phyloP scores from a whole-genome alignment of 2,113 vertebrate species.

The Leptocoma aspasia region DNA sequence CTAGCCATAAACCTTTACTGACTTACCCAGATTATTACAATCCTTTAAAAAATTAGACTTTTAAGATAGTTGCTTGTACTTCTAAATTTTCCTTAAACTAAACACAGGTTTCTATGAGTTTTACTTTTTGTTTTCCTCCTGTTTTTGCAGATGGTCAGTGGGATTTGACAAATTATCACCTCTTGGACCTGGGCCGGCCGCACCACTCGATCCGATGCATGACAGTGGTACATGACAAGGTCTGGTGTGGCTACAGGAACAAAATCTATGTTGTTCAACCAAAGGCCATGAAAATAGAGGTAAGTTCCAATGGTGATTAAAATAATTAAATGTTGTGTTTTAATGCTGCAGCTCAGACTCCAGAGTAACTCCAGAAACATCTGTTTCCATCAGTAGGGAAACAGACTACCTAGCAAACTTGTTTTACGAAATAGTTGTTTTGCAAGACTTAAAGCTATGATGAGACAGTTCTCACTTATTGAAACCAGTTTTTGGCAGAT shows the following conservation, averaged over 20 bases:
- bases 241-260: conserved; percentile 98
- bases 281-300: conserved; percentile 98
- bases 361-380: neutral
- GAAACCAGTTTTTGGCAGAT: neutral
- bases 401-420: neutral
- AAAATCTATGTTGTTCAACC: conserved; percentile 97
- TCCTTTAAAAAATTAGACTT: neutral
- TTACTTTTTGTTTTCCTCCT: neutral
- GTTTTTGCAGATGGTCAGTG: conserved; percentile 90
- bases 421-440: neutral
- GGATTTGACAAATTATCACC: conserved; percentile 97
- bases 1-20: neutral
- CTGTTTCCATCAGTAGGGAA: neutral
- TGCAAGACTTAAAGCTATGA: neutral
- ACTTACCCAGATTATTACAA: neutral
- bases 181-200: conserved; percentile 88
- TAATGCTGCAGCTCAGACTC: neutral
- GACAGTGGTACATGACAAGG: conserved; percentile 95
- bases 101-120: neutral
- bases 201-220: conserved; percentile 96
- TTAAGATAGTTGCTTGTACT: neutral
- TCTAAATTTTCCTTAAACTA: neutral
- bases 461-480: neutral
- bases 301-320: conserved; percentile 38
- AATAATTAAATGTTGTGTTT: neutral